Conservation (phyloP, 2,113 vertebrate species). For the Procavia capensis region DNA sequence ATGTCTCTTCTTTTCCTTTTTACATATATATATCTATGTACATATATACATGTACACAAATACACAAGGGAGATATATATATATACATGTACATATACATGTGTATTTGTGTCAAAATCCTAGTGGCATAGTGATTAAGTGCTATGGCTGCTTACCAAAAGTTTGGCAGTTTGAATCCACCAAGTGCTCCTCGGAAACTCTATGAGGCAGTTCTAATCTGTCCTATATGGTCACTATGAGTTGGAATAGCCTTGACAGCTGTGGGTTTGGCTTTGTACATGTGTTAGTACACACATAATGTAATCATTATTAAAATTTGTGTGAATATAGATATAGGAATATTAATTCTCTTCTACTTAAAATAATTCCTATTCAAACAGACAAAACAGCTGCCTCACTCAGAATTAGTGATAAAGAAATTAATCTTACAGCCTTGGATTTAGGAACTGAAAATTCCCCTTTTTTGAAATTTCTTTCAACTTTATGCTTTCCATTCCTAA, state of each 20-base stretch:
- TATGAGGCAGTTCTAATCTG: no score
- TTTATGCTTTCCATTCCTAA: constrained; percentile 13
- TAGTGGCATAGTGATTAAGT: no score
- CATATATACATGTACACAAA: no score
- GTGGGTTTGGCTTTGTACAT: no score
- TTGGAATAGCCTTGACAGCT: no score
- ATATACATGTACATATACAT: not conserved
- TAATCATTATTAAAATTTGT: not conserved
- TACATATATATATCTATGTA: not conserved
- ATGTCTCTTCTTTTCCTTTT: not conserved
- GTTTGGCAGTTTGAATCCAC: no score
- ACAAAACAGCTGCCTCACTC: not conserved
- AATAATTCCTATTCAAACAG: not conserved
- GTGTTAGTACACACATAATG: not conserved
- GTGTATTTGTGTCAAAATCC: not conserved
- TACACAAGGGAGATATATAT: no score
- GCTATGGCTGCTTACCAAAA: no score
- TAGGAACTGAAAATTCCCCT: constrained; percentile 24
- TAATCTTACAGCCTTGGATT: not conserved
- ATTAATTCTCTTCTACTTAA: not conserved
- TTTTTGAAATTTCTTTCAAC: no score
- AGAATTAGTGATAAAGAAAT: not conserved
- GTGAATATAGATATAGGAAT: not conserved
- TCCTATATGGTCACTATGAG: no score
- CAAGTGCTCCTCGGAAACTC: no score